Conservation (phyloP, 2,888 invertebrate species). For the Xylocampa areola region DNA sequence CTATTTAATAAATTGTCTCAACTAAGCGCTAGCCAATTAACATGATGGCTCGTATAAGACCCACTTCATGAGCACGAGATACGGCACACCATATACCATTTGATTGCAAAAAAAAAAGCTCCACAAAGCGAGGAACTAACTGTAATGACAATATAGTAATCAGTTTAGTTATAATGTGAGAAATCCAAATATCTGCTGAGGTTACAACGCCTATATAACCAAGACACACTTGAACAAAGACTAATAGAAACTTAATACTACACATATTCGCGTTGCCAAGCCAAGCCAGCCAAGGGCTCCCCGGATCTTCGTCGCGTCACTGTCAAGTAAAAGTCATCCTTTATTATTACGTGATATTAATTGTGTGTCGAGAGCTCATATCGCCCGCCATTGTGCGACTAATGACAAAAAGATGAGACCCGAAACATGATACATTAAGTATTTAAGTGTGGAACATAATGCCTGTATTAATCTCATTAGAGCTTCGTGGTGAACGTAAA, state of each 20-base stretch:
- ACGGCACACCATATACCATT: no score
- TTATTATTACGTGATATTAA: constrained; percentile 76
- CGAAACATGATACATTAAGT: constrained; percentile 56
- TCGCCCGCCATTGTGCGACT: constrained; percentile 62
- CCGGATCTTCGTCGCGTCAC: constrained; percentile 46
- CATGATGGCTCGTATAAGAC: no score
- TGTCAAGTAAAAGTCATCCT: constrained; percentile 74
- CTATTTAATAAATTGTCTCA: no score
- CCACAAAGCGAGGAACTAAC: background rate
- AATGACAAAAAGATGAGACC: constrained; percentile 71
- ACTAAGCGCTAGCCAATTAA: no score
- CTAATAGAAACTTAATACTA: constrained; percentile 62
- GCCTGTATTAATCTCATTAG: constrained; percentile 31
- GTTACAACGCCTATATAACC: constrained; percentile 30
- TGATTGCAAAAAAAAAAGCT: background rate
- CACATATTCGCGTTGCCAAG: constrained; percentile 50
- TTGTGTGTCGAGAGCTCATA: constrained; percentile 72
- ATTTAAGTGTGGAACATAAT: constrained; percentile 46
- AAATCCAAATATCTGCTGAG: constrained; percentile 21
- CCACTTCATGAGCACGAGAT: no score
- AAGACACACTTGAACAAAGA: constrained; percentile 35
- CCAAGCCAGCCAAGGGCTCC: constrained; percentile 21
- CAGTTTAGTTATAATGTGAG: constrained; percentile 13
- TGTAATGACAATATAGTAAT: constrained; percentile 5
- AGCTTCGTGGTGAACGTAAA: constrained; percentile 10